phyloP scores from a whole-genome alignment of 2,888 invertebrate genomes.

The Erpobdella octoculata region DNA sequence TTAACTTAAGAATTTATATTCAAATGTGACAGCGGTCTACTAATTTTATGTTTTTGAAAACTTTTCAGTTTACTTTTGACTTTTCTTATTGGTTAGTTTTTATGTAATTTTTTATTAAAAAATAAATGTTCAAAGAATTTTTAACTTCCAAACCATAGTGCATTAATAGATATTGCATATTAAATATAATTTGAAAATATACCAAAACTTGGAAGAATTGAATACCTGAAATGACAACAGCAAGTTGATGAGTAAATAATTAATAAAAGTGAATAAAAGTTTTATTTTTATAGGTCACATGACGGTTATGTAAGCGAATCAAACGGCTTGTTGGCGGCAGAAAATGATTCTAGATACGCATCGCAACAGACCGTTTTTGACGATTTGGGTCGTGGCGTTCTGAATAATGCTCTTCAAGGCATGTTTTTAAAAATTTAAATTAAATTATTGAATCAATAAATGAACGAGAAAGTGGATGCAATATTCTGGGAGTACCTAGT shows the following conservation, averaged over 20 bases:
- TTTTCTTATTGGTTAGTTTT: conserved; percentile 51
- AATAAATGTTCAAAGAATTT: neutral
- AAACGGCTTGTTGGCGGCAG: conserved; percentile 44
- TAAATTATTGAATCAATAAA: too few species aligned
- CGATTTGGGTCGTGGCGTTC: conserved; percentile 51
- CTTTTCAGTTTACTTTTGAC: conserved; percentile 48
- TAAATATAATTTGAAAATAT: too few species aligned
- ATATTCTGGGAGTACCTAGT: too few species aligned
- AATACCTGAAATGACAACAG: neutral
- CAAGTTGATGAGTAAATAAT: neutral
- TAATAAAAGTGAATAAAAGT: neutral
- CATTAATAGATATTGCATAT: too few species aligned
- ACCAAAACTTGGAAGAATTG: neutral
- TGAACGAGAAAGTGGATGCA: too few species aligned
- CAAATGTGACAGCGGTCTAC: neutral
- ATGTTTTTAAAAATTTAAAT: too few species aligned
- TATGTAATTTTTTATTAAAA: neutral
- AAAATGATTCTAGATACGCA: conserved; percentile 44
- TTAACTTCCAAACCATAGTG: too few species aligned
- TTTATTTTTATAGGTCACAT: conserved; percentile 47
- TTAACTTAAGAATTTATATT: neutral
- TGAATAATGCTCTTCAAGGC: conserved; percentile 53
- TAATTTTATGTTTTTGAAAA: neutral
- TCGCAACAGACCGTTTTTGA: conserved; percentile 50
- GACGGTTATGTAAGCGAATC: conserved; percentile 45